Conservation (phyloP, 2,113 vertebrate species). For the Mystacornis crossleyi region DNA sequence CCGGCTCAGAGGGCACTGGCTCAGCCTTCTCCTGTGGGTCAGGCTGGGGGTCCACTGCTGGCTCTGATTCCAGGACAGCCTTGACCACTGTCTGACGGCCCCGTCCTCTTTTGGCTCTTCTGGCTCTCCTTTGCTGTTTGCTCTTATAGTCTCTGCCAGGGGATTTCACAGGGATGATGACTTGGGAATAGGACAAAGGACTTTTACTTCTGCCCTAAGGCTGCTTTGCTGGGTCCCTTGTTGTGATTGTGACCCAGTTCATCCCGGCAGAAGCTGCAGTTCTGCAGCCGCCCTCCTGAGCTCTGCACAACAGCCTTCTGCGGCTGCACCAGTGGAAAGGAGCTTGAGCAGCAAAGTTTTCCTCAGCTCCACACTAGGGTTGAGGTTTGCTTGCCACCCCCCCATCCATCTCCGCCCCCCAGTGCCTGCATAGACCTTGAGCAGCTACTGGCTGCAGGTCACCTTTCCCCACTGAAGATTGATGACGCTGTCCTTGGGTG, state of each 20-base stretch:
- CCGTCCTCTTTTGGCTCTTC: neutral
- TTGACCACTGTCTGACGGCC: neutral
- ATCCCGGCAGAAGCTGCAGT: neutral
- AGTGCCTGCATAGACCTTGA: neutral
- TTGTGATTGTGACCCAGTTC: neutral
- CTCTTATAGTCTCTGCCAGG: slow-evolving; percentile 35
- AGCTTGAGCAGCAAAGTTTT: neutral
- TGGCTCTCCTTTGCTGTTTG: slow-evolving; percentile 23
- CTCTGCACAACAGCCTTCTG: rapidly evolving
- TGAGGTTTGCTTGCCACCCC: neutral
- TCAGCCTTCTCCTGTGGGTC: neutral
- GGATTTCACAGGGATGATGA: neutral
- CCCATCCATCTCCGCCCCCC: neutral
- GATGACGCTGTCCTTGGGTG: neutral
- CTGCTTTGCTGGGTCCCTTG: rapidly evolving
- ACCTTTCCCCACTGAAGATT: neutral
- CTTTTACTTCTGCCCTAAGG: neutral
- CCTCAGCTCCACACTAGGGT: rapidly evolving
- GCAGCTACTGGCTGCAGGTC: neutral
- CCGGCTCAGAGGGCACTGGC: rapidly evolving
- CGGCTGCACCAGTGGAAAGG: rapidly evolving
- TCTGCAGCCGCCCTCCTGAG: neutral
- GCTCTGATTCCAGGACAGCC: neutral
- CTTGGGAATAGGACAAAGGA: neutral
- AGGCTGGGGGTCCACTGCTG: neutral